phyloP scores from a whole-genome alignment of 2,888 invertebrate species.

The Bugulina stolonifera region DNA sequence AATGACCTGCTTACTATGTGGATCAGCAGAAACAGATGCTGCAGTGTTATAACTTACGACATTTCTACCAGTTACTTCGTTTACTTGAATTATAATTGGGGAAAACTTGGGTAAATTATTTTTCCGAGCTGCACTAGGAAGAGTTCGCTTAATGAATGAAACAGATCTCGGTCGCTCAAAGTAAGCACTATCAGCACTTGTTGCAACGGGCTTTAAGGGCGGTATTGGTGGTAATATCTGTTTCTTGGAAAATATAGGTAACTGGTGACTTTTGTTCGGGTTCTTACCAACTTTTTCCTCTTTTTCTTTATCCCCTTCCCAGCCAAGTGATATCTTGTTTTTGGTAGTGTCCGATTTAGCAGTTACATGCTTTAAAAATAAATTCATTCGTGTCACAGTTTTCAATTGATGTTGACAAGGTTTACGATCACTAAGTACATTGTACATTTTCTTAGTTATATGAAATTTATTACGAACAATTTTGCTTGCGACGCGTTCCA shows the following conservation, averaged over 20 bases:
- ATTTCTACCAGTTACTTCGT: neutral
- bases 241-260: too few species aligned
- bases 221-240: too few species aligned
- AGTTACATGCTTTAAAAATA: neutral
- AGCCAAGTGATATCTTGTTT: neutral
- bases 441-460: neutral
- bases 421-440: neutral
- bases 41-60: neutral
- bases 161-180: neutral
- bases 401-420: neutral
- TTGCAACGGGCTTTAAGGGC: too few species aligned
- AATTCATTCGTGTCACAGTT: neutral
- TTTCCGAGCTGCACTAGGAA: neutral
- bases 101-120: neutral
- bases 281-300: too few species aligned
- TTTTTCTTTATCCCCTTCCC: neutral
- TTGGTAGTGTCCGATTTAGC: neutral
- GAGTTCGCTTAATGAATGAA: neutral
- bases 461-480: neutral
- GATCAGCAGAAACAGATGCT: neutral
- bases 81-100: neutral
- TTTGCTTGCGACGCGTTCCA: neutral
- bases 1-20: neutral
- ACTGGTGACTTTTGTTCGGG: too few species aligned
- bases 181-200: too few species aligned